Evolutionary conservation across 2,888 invertebrate genomes (phyloP).

Genomic region (Meandrusa payeni): DNA sequence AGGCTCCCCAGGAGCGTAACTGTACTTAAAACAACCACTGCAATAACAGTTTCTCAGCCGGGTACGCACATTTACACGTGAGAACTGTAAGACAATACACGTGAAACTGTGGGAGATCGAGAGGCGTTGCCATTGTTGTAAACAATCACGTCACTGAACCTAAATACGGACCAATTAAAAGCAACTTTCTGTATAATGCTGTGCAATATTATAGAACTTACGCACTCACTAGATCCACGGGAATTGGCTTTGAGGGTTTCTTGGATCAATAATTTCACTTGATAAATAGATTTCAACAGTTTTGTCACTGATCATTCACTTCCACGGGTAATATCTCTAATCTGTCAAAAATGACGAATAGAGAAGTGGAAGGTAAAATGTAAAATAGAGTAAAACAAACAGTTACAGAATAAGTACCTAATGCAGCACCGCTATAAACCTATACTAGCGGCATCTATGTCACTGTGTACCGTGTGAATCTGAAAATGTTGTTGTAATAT

Average conservation of each 20-base stretch:
- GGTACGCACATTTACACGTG: conserved; percentile 60
- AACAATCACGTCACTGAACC: conserved; percentile 79
- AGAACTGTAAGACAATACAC: conserved; percentile 69
- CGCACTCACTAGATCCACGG: conserved; percentile 36
- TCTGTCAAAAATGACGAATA: conserved; percentile 37
- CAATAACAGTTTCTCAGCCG: conserved; percentile 36
- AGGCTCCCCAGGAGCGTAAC: conserved; percentile 41
- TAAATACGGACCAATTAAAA: conserved; percentile 40
- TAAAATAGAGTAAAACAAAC: not conserved
- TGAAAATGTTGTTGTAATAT: no score
- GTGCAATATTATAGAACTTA: conserved; percentile 41
- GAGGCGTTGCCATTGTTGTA: conserved; percentile 81
- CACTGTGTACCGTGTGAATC: no score
- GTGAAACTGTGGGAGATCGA: conserved; percentile 74
- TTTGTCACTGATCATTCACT: conserved; percentile 43
- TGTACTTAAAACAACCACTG: conserved; percentile 34
- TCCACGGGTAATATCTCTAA: conserved; percentile 31
- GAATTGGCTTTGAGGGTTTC: conserved; percentile 31
- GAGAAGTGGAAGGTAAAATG: not conserved
- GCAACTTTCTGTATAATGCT: conserved; percentile 19
- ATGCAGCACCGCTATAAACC: no score
- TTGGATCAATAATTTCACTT: conserved; percentile 33
- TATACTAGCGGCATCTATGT: no score
- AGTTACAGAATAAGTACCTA: conserved; percentile 3
- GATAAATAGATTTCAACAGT: conserved; percentile 48